These are phyloP conservation scores for Vombatus ursinus DNA, from an alignment of 2,113 vertebrate species.

Conservation along the genomic window DNA sequence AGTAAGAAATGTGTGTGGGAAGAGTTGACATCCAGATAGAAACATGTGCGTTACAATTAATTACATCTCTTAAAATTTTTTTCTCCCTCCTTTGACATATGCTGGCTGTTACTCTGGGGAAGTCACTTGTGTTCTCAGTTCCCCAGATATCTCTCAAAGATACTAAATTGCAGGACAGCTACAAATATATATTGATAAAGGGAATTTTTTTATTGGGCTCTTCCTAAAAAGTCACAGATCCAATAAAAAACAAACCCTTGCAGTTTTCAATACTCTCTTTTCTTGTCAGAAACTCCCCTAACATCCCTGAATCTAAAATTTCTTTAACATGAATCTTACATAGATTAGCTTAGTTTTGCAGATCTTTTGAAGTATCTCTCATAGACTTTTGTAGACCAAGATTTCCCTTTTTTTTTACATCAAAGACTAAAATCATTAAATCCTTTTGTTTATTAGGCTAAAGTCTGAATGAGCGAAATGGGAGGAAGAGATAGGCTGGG, in stretches of 20 bases:
- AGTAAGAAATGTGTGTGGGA: slow-evolving; percentile 6
- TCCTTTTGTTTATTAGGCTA: slow-evolving; percentile 18
- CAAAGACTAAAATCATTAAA: neutral
- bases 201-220: neutral
- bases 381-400: neutral
- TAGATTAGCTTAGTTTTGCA: neutral
- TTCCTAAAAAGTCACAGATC: neutral
- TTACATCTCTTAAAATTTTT: neutral
- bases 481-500: neutral
- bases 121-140: neutral
- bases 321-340: neutral
- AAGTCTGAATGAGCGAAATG: neutral
- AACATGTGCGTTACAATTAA: neutral
- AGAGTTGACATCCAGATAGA: slow-evolving; percentile 6
- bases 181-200: neutral
- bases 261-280: slow-evolving; percentile 28
- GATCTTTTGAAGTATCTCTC: neutral
- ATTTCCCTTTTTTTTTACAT: neutral
- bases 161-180: neutral
- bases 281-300: neutral
- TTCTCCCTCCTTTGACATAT: neutral
- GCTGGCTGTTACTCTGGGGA: neutral
- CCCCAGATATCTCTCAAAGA: neutral
- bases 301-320: slow-evolving; percentile 28
- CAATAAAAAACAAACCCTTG: neutral